Conservation (phyloP, 2,797 vertebrate species). For the Erithacus rubecula region DNA sequence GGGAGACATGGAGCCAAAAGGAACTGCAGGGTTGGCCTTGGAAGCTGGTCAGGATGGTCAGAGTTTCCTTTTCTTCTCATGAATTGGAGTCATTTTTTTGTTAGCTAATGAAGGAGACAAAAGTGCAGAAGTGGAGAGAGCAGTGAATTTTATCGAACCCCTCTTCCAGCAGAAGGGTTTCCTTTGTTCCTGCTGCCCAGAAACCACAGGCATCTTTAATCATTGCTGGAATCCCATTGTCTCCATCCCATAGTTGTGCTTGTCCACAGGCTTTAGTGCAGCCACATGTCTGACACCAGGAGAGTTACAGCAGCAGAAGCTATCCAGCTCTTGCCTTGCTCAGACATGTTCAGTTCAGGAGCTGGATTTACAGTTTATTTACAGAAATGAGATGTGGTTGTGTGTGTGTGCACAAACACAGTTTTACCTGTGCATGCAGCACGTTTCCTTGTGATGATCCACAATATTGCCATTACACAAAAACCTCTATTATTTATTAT, state of each 20-base stretch:
- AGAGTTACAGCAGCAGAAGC: neutral
- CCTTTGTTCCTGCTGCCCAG: slow-evolving; percentile 1
- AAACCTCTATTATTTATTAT: fast-evolving
- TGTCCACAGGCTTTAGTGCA: neutral
- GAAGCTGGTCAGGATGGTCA: neutral
- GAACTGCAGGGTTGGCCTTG: neutral
- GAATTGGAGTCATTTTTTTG: neutral
- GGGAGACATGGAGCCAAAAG: neutral
- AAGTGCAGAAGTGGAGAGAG: neutral
- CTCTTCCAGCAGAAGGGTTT: neutral
- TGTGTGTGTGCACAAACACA: neutral
- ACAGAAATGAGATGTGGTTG: neutral
- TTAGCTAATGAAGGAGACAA: neutral
- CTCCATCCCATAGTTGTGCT: neutral
- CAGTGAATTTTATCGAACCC: neutral
- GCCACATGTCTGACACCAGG: neutral
- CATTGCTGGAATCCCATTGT: neutral
- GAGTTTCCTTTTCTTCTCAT: neutral
- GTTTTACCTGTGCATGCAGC: neutral
- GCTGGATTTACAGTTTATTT: neutral
- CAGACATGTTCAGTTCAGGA: neutral
- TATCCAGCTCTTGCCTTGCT: neutral
- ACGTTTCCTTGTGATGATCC: fast-evolving
- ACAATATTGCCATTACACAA: neutral
- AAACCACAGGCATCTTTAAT: slow-evolving; percentile 21